Evolutionary conservation across 2,113 vertebrate species (phyloP), one percentile per base, ranked within the genome.

Genomic region (Notothenia rossii): DNA sequence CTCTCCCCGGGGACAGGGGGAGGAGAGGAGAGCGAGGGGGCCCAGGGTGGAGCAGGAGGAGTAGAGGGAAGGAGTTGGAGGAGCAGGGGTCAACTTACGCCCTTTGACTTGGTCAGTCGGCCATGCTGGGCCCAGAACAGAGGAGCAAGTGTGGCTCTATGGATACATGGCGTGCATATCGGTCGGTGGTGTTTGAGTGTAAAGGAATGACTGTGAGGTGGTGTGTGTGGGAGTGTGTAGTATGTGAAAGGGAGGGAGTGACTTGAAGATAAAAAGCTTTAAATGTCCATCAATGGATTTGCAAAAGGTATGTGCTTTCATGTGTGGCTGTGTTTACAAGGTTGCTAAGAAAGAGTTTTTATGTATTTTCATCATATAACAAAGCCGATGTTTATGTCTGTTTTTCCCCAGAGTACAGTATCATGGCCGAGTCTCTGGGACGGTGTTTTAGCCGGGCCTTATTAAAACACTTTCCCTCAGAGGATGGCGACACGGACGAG

Each of bases 401-500:
- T 56, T 33, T 80, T 45, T 79, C 62, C 43, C 3, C 90, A 99
- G 98, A 99, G 36, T 99, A 99, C 86, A 99, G 97, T 7, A 95
- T 96, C 93, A 99, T 99, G 98, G 96, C 98, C 0, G 97, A 98
- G 85, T 98, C 97, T 72, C 91, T 99, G 51, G 97, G 99, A 65
- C 94, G 97, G 22, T 99, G 98, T 90, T 99, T 99, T 82, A 97
- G 95, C 92, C 96, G 98, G 63, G 97, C 98, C 0, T 94, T 99
- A 89, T 91, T 95, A 50, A 99, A 99, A 91, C 98, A 99, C 88
- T 98, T 98, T 74, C 98, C 98, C 45, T 96, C 96, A 0, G 98
- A 99, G 90, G 98, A 99, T 4, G 97, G 96, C 2, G 98, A 99
- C 89, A 98, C 98, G 0, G 98, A 99, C n/a, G 98, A 99, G 56